Evolutionary conservation across 35 echinoderm and acorn worm genomes (phyloP).

Genomic region (Amphiura filiformis): DNA sequence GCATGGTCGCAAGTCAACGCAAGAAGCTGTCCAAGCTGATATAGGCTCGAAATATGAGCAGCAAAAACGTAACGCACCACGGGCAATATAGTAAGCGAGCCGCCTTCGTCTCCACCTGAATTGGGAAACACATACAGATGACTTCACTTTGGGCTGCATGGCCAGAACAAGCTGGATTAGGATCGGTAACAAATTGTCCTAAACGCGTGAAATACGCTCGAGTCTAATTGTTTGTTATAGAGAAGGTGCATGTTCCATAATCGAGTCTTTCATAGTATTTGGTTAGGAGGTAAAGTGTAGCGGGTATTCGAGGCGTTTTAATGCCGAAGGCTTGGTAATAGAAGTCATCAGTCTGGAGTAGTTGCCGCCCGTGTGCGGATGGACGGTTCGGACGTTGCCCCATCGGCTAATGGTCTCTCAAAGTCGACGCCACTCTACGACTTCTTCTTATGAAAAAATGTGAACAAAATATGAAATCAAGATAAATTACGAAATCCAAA

Average conservation of each 20-base stretch:
- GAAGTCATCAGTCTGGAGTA: not conserved
- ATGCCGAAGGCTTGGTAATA: not conserved
- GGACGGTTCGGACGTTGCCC: not conserved
- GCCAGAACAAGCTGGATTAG: not conserved
- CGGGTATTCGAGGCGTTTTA: not conserved
- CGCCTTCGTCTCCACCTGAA: not conserved
- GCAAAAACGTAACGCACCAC: not conserved
- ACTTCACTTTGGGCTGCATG: not conserved
- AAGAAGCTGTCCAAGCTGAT: not conserved
- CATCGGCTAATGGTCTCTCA: too few relatives aligned
- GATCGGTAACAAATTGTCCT: slow-evolving; percentile 6
- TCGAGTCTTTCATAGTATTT: not conserved
- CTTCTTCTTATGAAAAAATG: too few relatives aligned
- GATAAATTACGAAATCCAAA: not conserved
- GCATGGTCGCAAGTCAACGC: not conserved
- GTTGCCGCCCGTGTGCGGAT: too few relatives aligned
- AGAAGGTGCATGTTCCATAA: not conserved
- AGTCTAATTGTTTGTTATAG: slow-evolving; percentile 8
- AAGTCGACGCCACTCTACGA: too few relatives aligned
- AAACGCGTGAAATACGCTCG: not conserved
- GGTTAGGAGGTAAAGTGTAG: not conserved
- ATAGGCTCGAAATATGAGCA: not conserved
- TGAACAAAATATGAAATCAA: not conserved
- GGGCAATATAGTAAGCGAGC: not conserved
- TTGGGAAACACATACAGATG: not conserved